phyloP scores from a whole-genome alignment of 2,113 vertebrate genomes.

The rat (Rattus norvegicus) region DNA sequence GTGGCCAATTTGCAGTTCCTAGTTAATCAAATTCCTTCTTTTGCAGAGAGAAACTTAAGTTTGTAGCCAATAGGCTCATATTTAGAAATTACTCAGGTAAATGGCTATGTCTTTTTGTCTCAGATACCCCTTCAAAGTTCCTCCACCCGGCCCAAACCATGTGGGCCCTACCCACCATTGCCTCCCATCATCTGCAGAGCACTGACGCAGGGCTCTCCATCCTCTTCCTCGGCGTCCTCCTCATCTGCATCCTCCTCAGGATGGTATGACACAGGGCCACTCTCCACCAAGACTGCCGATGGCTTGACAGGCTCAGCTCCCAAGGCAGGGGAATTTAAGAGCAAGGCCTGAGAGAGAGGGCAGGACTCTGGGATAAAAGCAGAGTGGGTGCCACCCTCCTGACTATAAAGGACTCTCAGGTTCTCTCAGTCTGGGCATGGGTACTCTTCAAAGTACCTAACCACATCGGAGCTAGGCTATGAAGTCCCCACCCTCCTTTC shows the following conservation, averaged over 20 bases:
- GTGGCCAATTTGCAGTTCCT: not conserved
- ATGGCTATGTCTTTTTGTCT: no score
- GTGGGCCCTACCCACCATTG: conserved; percentile 86
- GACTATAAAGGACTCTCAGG: not conserved
- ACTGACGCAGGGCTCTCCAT: conserved; percentile 94
- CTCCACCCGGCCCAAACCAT: not conserved
- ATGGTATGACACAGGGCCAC: conserved; percentile 93
- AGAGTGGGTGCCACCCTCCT: not conserved
- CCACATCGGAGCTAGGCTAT: not conserved
- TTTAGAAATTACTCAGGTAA: not conserved
- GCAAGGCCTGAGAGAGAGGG: conserved; percentile 62
- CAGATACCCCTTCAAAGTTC: not conserved
- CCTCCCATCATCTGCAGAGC: conserved; percentile 94
- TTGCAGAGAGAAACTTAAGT: not conserved
- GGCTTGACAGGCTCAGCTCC: conserved; percentile 64
- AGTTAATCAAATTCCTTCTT: not conserved
- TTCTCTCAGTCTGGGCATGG: not conserved
- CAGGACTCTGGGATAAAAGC: not conserved
- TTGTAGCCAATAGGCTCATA: not conserved
- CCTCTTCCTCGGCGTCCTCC: conserved; percentile 94
- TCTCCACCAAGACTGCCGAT: conserved; percentile 90
- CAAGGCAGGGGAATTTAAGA: conserved; percentile 68
- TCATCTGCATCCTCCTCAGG: conserved; percentile 89
- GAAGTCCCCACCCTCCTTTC: no score
- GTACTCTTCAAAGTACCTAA: not conserved